phyloP scores from a whole-genome alignment of 2,888 invertebrate genomes.

The Bombylius discolor region DNA sequence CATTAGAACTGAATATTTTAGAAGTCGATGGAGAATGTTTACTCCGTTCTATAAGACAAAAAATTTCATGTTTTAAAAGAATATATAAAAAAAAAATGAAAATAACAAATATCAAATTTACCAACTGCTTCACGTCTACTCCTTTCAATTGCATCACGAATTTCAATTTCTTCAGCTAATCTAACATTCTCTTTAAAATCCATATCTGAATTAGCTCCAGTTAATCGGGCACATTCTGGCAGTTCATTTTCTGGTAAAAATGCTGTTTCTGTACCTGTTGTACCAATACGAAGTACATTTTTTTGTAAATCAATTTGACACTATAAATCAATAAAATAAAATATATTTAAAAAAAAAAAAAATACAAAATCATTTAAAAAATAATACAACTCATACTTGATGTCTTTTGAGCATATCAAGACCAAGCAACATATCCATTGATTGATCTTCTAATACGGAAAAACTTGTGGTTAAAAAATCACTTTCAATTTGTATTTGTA shows the following conservation, averaged over 20 bases:
- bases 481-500: conserved; percentile 88
- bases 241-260: conserved; percentile 60
- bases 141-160: conserved; percentile 59
- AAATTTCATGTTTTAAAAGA: too few relatives aligned
- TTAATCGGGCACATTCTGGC: conserved; percentile 73
- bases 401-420: conserved; percentile 95
- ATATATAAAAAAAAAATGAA: too few relatives aligned
- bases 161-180: conserved; percentile 49
- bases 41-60: too few relatives aligned
- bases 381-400: conserved; percentile 47
- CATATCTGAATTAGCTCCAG: conserved; percentile 30
- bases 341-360: background rate
- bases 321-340: conserved; percentile 31
- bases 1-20: conserved; percentile 1
- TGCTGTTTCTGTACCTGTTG: conserved; percentile 80
- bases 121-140: background rate
- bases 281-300: conserved; percentile 82
- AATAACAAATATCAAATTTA: background rate
- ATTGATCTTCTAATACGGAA: conserved; percentile 90
- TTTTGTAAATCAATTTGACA: conserved; percentile 85
- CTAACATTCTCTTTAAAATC: conserved; percentile 23
- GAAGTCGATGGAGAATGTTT: too few relatives aligned
- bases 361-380: background rate
- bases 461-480: conserved; percentile 92
- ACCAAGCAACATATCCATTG: conserved; percentile 97